Percentiles rank a stretch among this genome's conserved stretches.
These are phyloP conservation scores for Germaria angustata DNA, from an alignment of 2,888 invertebrate genomes.

Conservation along the genomic window DNA sequence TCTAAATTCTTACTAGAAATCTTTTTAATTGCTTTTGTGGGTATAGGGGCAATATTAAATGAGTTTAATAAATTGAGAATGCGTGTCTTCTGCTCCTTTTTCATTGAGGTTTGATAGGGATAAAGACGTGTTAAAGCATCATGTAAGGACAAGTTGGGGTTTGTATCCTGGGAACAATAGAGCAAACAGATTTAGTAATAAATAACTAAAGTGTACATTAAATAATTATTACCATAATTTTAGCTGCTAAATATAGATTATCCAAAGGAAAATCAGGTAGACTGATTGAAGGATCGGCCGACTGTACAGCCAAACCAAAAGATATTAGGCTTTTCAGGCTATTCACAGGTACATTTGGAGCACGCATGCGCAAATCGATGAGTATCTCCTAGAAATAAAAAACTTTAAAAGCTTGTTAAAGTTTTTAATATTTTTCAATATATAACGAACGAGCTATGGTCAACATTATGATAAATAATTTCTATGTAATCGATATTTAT, in stretches of 20 bases:
- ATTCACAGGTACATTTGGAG: conserved; percentile 81
- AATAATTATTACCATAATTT: conserved; percentile 73
- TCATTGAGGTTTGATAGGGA: conserved; percentile 89
- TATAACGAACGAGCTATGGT: no score
- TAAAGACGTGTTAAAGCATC: conserved; percentile 89
- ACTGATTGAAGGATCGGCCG: conserved; percentile 85
- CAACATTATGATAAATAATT: no score
- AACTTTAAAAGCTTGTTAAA: background rate
- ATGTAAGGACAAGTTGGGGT: conserved; percentile 84
- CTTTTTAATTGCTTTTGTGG: conserved; percentile 67
- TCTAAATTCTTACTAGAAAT: conserved; percentile 59
- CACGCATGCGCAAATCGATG: conserved; percentile 80
- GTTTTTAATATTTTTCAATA: no score
- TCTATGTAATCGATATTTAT: no score
- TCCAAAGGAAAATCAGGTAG: conserved; percentile 96
- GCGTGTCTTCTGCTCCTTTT: conserved; percentile 87
- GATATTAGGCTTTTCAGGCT: conserved; percentile 82
- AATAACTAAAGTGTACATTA: background rate
- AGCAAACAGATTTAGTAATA: background rate
- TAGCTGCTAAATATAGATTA: conserved; percentile 85
- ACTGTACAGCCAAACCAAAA: conserved; percentile 88
- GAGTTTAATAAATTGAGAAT: conserved; percentile 86
- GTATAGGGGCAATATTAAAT: conserved; percentile 80
- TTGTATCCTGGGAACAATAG: conserved; percentile 83
- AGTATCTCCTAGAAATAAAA: conserved; percentile 82